Conservation (phyloP, 2,797 vertebrate genomes). For the Delichon dasypus region DNA sequence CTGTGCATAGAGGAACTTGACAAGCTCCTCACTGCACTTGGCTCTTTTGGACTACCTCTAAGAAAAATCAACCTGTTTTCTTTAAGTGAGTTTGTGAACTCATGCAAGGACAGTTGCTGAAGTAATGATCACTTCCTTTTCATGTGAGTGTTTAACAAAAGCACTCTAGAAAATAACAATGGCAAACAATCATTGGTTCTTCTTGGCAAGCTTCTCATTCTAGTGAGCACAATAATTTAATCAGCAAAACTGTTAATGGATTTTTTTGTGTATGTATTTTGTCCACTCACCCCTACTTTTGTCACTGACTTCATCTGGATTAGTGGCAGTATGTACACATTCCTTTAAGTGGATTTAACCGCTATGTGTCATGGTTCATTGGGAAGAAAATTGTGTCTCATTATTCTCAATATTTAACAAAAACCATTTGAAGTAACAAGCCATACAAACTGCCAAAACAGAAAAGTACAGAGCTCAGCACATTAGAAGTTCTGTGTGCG, state of each 20-base stretch:
- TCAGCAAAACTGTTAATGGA: background rate
- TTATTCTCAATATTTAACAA: background rate
- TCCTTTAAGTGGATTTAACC: background rate
- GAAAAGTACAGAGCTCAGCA: background rate
- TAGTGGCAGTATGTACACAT: background rate
- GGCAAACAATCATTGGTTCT: background rate
- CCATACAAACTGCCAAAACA: background rate
- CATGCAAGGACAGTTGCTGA: background rate
- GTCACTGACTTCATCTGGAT: background rate
- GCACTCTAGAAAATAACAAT: background rate
- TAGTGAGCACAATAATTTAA: background rate
- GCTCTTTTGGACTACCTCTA: background rate
- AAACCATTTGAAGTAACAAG: background rate
- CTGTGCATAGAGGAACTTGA: background rate
- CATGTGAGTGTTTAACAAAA: background rate
- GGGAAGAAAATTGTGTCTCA: background rate
- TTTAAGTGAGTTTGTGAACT: background rate
- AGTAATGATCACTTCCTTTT: background rate
- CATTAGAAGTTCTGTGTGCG: background rate
- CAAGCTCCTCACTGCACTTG: background rate
- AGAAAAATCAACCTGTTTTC: background rate
- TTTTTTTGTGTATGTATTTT: background rate
- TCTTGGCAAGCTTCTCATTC: background rate
- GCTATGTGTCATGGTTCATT: background rate
- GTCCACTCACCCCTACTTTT: background rate